Base-by-base conservation (phyloP, 64 coral and sea anemone genomes). In the Montipora cactus region DNA sequence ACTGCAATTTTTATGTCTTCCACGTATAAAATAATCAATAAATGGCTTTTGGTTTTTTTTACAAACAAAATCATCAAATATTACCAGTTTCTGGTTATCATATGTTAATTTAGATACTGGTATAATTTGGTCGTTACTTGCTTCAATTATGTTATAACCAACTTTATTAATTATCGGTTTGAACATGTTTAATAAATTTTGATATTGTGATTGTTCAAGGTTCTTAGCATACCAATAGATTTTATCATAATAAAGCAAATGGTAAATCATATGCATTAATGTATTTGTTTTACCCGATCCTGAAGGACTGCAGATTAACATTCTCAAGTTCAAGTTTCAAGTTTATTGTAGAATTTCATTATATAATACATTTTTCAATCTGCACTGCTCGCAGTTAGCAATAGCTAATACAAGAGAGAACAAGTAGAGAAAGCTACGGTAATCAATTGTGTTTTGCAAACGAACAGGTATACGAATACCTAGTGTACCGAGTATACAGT, bases 1-100 rank as follows among this genome's bases (percentile, higher is more conserved):
- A 79, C 44, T 78, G 14, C 88, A 90, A 78, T 79, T 64, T 78
- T 90, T 79, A 78, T 79, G 71, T 61, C 88, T 19, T 12, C 73
- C 73, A 37, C 88, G 7, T 28, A 90, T 90, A 49, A 79, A 90
- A 90, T 90, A 90, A 20, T 61, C 44, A 59, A 78, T 44, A 2
- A 78, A 18, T 20, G 72, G 59, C 7, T 49, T 87, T 87, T 87
- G 59, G 5, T 81, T 81, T 46, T 73, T 83, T 23, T 83, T 64
- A 87, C 84, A 87, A 68, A 87, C 16, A 49, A 87, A 87, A 47
- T 71, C 59, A 74, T 87, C 84, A 49, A 37, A 73, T 28, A 72
- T 72, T 44, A 87, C 22, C 22, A 74, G 16, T 47, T 73, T 87
- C 73, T 87, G 84, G 5, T 87, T 74, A 12, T 70, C 69, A 71